Evolutionary conservation across 2,888 invertebrate species (phyloP), one percentile per base, ranked within the genome.

Genomic region (Endomychus coccineus): DNA sequence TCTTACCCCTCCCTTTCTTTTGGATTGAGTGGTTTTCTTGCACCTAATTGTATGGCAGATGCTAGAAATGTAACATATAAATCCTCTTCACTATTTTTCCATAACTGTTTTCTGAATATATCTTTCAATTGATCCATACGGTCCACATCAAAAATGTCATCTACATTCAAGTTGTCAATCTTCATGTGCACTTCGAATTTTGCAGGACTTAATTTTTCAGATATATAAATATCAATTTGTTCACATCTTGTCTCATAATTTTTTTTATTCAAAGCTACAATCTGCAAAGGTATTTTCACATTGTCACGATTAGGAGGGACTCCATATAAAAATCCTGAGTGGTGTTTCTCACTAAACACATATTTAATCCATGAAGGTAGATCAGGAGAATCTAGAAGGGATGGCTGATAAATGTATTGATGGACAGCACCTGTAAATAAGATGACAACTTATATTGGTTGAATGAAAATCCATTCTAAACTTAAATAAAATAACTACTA

Each of bases 111-210:
- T 14, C 79, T 74, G 52, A 90, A 81, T 34, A 91, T 79, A 50
- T 85, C 81, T 45, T 85, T 76, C 3, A 92, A 66, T 17, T 77
- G 75, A 19, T 80, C 78, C 67, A 86, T 81, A 38, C 82, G 72
- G 46, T 65, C 66, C 46, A 49, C 74, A 62, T 87, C 82, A 58
- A 91, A 80, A 56, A 91, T 71, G 57, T 92, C 89, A 46, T 89
- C 87, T 34, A 90, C 85, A 57, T 91, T 89, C 14, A 90, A 67
- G 64, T 91, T 91, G 61, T 89, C 84, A 29, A 92, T 86, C 67
- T 91, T 91, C 55, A 92, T 68, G 58, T 88, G 83, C 3, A 90
- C 80, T 54, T 89, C 80, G 57, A 82, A 79, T 25, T 74, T 75
- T 0, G 85, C 79, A 43, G 79, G 74, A 46, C 74, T 76, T 39